Conservation (phyloP, 2,113 vertebrate genomes). For the Macquaria australasica region DNA sequence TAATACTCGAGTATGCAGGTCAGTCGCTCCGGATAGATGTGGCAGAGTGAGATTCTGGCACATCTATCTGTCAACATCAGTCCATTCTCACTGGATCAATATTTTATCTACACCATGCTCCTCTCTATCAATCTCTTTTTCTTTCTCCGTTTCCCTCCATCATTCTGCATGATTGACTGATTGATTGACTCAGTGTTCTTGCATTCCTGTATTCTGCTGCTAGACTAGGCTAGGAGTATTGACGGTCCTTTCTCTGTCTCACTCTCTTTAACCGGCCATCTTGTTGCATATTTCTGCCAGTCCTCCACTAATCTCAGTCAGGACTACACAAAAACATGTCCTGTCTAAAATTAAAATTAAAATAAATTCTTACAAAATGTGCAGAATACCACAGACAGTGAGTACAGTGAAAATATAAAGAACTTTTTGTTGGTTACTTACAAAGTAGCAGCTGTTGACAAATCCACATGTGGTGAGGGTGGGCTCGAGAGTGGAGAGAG, state of each 20-base stretch:
- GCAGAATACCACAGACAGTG: background rate
- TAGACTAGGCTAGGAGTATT: background rate
- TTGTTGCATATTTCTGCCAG: constrained; percentile 8
- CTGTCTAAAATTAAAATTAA: background rate
- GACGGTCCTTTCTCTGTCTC: background rate
- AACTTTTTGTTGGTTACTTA: constrained; percentile 61
- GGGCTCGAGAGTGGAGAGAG: constrained; percentile 72
- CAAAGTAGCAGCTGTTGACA: constrained; percentile 88
- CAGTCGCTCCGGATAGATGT: constrained; percentile 34
- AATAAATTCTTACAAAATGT: background rate
- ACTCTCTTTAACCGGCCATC: background rate
- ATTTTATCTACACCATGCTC: constrained; percentile 62
- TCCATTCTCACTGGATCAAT: constrained; percentile 67
- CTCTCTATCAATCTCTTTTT: constrained; percentile 62
- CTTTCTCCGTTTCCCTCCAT: constrained; percentile 52
- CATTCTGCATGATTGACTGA: constrained; percentile 66
- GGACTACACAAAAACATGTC: background rate
- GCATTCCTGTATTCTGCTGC: background rate
- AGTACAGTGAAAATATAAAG: background rate
- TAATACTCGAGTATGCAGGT: constrained; percentile 15
- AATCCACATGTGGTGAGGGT: constrained; percentile 83
- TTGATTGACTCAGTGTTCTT: constrained; percentile 49
- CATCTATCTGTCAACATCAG: constrained; percentile 70
- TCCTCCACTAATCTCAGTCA: background rate
- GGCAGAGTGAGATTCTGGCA: constrained; percentile 44